A percentile compares a stretch with the other conserved stretches of the same genome.
phyloP scores from a whole-genome alignment of 2,888 invertebrate genomes.

The Crioceris asparagi region DNA sequence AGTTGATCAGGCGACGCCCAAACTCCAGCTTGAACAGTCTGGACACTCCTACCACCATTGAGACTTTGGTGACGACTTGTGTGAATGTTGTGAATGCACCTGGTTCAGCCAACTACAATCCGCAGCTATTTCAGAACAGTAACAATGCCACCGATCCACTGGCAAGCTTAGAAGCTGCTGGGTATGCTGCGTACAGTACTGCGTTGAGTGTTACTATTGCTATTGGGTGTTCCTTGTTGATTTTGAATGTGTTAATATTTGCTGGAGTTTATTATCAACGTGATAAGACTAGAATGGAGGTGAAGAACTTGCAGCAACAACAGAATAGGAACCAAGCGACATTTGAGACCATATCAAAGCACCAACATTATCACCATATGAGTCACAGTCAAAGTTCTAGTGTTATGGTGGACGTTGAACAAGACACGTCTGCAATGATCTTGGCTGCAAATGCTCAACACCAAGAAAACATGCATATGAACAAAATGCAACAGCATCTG shows the following conservation, averaged over 20 bases:
- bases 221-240: constrained; percentile 69
- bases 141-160: constrained; percentile 66
- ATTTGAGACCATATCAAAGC: constrained; percentile 70
- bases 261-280: constrained; percentile 77
- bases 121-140: constrained; percentile 41
- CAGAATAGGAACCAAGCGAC: constrained; percentile 52
- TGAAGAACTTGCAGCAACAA: constrained; percentile 66
- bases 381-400: constrained; percentile 68
- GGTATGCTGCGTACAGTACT: constrained; percentile 64
- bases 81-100: constrained; percentile 53
- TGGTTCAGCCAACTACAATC: constrained; percentile 39
- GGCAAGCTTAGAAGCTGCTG: constrained; percentile 70
- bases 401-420: constrained; percentile 75
- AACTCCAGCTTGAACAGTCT: constrained; percentile 49
- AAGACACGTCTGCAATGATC: constrained; percentile 50
- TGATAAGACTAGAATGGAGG: constrained; percentile 67
- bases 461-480: constrained; percentile 42
- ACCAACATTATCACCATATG: constrained; percentile 69
- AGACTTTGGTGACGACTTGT: constrained; percentile 61
- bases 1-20: constrained; percentile 48
- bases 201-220: constrained; percentile 70
- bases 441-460: constrained; percentile 47
- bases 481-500: constrained; percentile 41
- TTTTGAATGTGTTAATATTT: constrained; percentile 73
- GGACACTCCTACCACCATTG: constrained; percentile 56